Evolutionary conservation across 2,888 invertebrate species (phyloP), one percentile per base, ranked within the genome.

Genomic region (Eucriotettix oculatus): DNA sequence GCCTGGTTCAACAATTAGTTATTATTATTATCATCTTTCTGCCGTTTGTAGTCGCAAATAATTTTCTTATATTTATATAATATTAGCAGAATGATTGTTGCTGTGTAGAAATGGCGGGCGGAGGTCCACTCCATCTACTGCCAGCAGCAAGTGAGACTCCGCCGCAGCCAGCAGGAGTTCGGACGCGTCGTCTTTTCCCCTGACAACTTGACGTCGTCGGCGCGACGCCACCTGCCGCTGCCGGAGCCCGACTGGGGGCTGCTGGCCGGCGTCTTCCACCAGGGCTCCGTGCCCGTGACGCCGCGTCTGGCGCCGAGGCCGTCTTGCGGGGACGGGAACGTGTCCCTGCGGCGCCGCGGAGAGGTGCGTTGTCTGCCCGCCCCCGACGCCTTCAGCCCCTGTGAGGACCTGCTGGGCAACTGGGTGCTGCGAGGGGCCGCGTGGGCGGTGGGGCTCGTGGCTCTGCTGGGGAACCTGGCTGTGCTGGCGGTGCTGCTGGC

Each of bases 381-480:
- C n/a, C 81, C 81, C 1, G 80, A 83, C 67, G 78, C 80, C 1
- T 79, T 83, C 70, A 82, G 81, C 68, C 82, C 82, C 1, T 83
- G 82, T 69, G 83, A 83, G 68, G 82, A 83, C 67, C 75, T 83
- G 42, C 81, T 83, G 78, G 81, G 82, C 55, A 78, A 79, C 68
- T 74, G 76, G 73, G 73, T 70, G 52, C 73, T 80, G 40, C 69
- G 80, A 63, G 70, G 79, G 66, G 80, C 82, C 9, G 82, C 83
- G 9, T 85, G 85, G 85, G 73, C 76, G 63, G 75, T 76, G 60
- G 74, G 75, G 5, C 77, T 83, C 61, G 75, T 81, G 10, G 83
- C 84, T 1, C 76, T 84, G 12, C 71, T 82, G 10, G 85, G 84
- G 56, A 85, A 85, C 68, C 70, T 79, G 41, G 79, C 80, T n/a